Base-by-base conservation (phyloP, 2,113 vertebrate genomes). In the Zootoca vivipara region DNA sequence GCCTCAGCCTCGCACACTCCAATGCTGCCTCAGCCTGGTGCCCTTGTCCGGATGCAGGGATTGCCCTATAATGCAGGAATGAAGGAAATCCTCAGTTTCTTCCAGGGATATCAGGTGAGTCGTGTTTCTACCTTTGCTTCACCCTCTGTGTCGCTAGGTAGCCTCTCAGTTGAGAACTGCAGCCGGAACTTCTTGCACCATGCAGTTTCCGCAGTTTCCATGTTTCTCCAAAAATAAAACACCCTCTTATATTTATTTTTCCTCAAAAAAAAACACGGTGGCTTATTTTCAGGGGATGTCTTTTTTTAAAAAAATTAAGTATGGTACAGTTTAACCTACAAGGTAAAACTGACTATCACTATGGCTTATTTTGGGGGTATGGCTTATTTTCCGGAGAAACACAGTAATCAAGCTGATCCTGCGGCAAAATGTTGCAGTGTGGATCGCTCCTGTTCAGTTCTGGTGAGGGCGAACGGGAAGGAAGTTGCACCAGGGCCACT, bases 41-140 rank as follows among this genome's bases (percentile, higher is more conserved):
- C 98, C 1, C 92, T 99, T 89, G 97, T 99, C 86, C 96, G 98
- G 86, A 99, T 99, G 99, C 98, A 99, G 96, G 98, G 98, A n/a
- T 96, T 99, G 90, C 98, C 98, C 2, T 99, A 99, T 87, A 98
- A 98, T 75, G 96, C 98, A 1, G 98, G 98, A 82, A 97, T 99
- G 95, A 99, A 99, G 95, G 99, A 99, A 95, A 98, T 99, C 89
- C 98, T 99, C 95, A 98, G 97, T 91, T 98, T 99, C 96, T 99
- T 99, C 96, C 99, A 99, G 94, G 98, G 98, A 38, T 99, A 99
- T 94, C 99, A 99, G 98, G 99, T 99, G 67, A 97, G 98, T 92
- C 72, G 10, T 38, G n/a, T 30, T n/a, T 42, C 15, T 62, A 33
- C 69, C 33, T 81, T 22, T 10, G 20, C 6, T 22, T 0, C 0